Base-by-base conservation (phyloP, 2,797 vertebrate species). In the Podarcis siculus region DNA sequence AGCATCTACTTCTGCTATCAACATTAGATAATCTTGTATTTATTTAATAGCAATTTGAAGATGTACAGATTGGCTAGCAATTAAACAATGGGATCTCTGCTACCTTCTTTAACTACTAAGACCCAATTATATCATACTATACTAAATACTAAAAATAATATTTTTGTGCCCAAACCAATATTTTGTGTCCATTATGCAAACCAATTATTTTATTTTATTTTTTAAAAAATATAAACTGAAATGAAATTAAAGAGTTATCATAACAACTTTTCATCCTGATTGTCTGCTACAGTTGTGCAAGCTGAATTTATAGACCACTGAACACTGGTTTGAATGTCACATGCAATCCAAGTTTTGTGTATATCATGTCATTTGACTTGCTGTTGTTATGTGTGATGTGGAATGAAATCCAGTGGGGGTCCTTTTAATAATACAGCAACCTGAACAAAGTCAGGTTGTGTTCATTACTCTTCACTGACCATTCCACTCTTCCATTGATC, bases 211-310 rank as follows among this genome's bases (percentile, higher is more conserved):
- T 15, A 55, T 55, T 55, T 15, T 49, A 49, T 49, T 37, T 58
- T 61, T 61, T 21, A 21, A 61, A 61, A 61, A 21, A 89, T 27
- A 45, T 72, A 42, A 90, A 85, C 73, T 37, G 0, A 49, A 71
- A 83, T 90, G 85, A 90, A 32, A 2, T 30, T 90, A 87, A 25
- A 86, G 90, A 93, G 64, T 13, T 32, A 3, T 17, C 6, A 19
- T n/a, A 77, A 30, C 25, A 37, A 27, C 23, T 2, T 93, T 88
- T 90, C 86, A 13, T 35, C 8, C 32, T 35, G 17, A 76, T 90
- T 86, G 83, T 75, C 67, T 69, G 58, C 55, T 39, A 19, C 86
- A 64, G 67, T 6, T 45, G 72, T 86, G 15, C 80, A 39, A 89
- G 9, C 27, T 79, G n/a, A 66, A 25, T n/a, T 85, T 39, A 13